A percentile compares a stretch with the other conserved stretches of the same genome.
Evolutionary conservation across 2,888 invertebrate species (phyloP).

Genomic region (Pantelozetes paolii): DNA sequence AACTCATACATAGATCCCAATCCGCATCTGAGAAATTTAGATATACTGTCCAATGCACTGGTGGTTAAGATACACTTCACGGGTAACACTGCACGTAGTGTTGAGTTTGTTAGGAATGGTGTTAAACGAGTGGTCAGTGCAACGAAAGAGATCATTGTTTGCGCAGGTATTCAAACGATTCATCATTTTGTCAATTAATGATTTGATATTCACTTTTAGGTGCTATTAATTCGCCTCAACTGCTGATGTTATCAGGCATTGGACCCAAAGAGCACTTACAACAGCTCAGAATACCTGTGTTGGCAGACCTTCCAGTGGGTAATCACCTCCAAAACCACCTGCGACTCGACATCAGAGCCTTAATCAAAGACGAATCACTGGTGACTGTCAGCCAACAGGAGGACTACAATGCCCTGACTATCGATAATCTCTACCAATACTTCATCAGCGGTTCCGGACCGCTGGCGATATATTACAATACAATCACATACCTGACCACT

Average conservation of each 20-base stretch:
- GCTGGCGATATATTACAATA: neutral
- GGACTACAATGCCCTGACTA: too few relatives aligned
- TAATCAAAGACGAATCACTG: neutral
- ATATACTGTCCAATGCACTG: constrained; percentile 20
- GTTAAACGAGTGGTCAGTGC: constrained; percentile 1
- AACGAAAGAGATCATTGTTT: constrained; percentile 29
- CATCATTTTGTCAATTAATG: neutral
- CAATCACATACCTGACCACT: constrained; percentile 18
- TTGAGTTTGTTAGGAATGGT: constrained; percentile 23
- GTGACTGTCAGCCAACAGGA: neutral
- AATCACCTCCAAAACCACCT: neutral
- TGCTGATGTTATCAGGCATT: constrained; percentile 36
- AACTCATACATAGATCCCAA: constrained; percentile 36
- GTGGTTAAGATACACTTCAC: constrained; percentile 24
- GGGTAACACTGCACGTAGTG: constrained; percentile 4
- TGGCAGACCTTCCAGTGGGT: constrained; percentile 33
- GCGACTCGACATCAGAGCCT: neutral
- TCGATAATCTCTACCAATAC: constrained; percentile 14
- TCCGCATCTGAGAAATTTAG: constrained; percentile 21
- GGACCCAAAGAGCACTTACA: constrained; percentile 28
- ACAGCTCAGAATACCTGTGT: neutral
- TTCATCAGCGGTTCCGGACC: neutral
- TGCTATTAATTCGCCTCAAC: constrained; percentile 19
- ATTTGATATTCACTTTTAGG: neutral
- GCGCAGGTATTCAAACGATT: constrained; percentile 27